phyloP scores from a whole-genome alignment of 2,113 vertebrate species.

The Symphodus melops region DNA sequence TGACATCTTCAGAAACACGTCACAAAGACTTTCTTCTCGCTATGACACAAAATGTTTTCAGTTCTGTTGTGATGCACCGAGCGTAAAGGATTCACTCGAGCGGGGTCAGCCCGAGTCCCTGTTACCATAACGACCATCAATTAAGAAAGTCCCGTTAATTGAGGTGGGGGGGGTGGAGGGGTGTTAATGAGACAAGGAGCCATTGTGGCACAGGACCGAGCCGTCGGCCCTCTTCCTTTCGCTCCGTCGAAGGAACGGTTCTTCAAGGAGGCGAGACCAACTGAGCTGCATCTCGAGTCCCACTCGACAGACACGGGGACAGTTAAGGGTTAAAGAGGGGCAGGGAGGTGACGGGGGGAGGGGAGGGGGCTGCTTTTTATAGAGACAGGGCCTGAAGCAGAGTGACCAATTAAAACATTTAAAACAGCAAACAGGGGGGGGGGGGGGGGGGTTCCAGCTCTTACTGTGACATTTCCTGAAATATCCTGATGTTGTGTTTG shows the following conservation, averaged over 20 bases:
- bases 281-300: slow-evolving; percentile 65
- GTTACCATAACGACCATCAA: slow-evolving; percentile 62
- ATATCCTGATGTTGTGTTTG: too few relatives aligned
- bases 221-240: slow-evolving; percentile 66
- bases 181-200: slow-evolving; percentile 76
- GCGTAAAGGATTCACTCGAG: slow-evolving; percentile 34
- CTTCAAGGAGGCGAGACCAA: slow-evolving; percentile 67
- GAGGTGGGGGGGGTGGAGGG: slow-evolving; percentile 65
- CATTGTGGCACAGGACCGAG: slow-evolving; percentile 75
- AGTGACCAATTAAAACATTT: slow-evolving; percentile 57
- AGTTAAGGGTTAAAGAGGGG: slow-evolving; percentile 24
- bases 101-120: background rate
- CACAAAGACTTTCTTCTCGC: too few relatives aligned
- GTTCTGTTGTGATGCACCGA: too few relatives aligned
- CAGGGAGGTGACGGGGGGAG: slow-evolving; percentile 5
- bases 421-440: slow-evolving; percentile 48
- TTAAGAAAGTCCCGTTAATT: slow-evolving; percentile 82
- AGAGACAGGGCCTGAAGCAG: slow-evolving; percentile 27
- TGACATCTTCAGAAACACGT: too few relatives aligned
- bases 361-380: slow-evolving; percentile 22
- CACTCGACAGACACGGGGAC: slow-evolving; percentile 41
- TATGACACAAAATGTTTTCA: too few relatives aligned
- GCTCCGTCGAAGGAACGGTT: slow-evolving; percentile 74
- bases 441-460: too few relatives aligned
- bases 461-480: too few relatives aligned